Base-by-base conservation (phyloP, 2,797 vertebrate genomes). In the Anguilla anguilla region DNA sequence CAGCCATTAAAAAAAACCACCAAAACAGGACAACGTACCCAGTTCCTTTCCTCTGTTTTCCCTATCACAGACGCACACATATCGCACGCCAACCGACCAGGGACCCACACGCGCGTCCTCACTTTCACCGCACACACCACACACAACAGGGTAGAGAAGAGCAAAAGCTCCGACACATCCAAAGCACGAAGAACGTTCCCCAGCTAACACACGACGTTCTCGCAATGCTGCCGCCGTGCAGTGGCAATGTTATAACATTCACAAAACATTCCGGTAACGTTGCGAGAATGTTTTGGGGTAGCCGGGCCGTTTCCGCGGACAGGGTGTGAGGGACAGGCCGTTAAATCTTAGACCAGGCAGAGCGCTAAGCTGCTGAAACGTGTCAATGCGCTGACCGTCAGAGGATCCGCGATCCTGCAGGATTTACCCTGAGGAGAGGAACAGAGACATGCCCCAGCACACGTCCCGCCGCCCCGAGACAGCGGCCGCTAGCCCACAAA, bases 1-100 rank as follows among this genome's bases (percentile, higher is more conserved):
- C 87, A 74, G 86, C 86, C 51, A 11, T 11, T 43, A 86, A 82
- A 83, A 74, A 84, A 87, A 87, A 79, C 49, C 61, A 85, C n/a
- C 79, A 91, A 90, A 92, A 93, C 91, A 93, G 91, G 92, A 93
- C 89, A 89, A 91, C 64, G 57, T 69, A 83, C 89, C 82, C 25
- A 74, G 90, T 91, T 93, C 91, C 90, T 91, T 88, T 77, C 59
- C 59, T 82, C 88, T 79, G 85, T 64, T 35, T 59, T 84, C 87
- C 53, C 64, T 43, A 82, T 82, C 79, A 61, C 15, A 11, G 5
- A 88, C 10, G 49, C 69, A 67, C 84, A 49, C 51, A 39, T 43
- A 57, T 31, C 31, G 19, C 81, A 10, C 22, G 15, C 17, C 19
- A 46, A 46, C 35, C 13, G 19, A 81, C 35, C 13, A 15, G 35